A percentile compares a stretch with the other conserved stretches of the same genome.
Conservation (phyloP, 2,888 invertebrate species). For the Drosophila bunnanda region DNA sequence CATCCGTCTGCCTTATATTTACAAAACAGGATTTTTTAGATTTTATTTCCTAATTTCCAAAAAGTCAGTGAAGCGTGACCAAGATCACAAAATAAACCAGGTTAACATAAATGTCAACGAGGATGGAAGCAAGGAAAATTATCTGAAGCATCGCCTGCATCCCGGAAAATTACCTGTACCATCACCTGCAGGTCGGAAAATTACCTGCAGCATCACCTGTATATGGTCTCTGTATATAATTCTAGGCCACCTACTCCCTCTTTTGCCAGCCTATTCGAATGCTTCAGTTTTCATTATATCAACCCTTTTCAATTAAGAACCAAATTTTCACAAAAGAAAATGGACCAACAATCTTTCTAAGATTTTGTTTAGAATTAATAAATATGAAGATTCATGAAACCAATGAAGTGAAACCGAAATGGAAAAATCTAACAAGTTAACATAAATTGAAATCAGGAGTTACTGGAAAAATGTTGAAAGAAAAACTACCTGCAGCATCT, state of each 20-base stretch:
- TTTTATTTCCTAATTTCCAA: background rate
- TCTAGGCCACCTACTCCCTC: background rate
- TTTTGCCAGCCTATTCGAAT: constrained; percentile 59
- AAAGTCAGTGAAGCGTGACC: constrained; percentile 31
- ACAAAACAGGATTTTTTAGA: background rate
- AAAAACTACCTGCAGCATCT: constrained; percentile 1
- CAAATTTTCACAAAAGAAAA: background rate
- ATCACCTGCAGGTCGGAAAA: background rate
- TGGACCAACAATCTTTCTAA: too few relatives aligned
- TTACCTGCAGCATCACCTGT: constrained; percentile 11
- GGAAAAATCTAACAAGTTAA: constrained; percentile 10
- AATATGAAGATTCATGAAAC: background rate
- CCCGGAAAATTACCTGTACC: constrained; percentile 7
- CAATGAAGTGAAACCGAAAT: constrained; percentile 9
- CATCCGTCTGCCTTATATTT: background rate
- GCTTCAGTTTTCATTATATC: constrained; percentile 49
- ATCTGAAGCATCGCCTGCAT: constrained; percentile 14
- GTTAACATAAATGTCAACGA: constrained; percentile 9
- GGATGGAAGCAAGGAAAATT: background rate
- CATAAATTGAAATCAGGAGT: constrained; percentile 1
- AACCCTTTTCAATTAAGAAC: constrained; percentile 27
- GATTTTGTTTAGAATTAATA: background rate
- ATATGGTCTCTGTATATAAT: too few relatives aligned
- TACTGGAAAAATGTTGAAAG: fast-evolving
- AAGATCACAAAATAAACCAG: constrained; percentile 8